phyloP scores from a whole-genome alignment of 2,888 invertebrate genomes.

The Alentia gelatinosa region DNA sequence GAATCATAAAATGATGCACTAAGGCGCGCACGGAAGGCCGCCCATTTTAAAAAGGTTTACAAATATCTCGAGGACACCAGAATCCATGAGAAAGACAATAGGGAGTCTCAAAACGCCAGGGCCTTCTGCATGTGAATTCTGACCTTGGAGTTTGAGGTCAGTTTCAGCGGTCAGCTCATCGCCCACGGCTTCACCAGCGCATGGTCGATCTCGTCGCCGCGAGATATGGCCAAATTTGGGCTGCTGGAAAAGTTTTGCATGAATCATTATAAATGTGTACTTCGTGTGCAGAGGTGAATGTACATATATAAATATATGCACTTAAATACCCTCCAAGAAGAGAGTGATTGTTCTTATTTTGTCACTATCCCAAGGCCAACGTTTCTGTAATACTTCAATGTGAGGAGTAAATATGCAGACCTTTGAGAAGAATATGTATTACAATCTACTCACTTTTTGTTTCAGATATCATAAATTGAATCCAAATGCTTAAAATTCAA shows the following conservation, averaged over 20 bases:
- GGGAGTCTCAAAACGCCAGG: background rate
- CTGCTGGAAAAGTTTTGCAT: background rate
- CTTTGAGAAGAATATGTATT: no score
- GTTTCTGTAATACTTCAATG: no score
- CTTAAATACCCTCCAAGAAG: no score
- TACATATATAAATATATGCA: background rate
- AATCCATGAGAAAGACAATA: background rate
- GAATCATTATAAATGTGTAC: background rate
- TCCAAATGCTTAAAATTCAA: no score
- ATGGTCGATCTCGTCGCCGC: background rate
- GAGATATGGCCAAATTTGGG: slow-evolving; percentile 22
- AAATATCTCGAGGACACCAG: background rate
- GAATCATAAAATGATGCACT: background rate
- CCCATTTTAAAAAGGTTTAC: background rate
- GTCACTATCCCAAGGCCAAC: no score
- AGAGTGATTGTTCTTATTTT: no score
- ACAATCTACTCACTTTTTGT: no score
- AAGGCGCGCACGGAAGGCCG: background rate
- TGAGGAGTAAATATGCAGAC: no score
- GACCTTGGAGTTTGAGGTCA: slow-evolving; percentile 40
- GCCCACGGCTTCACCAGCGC: background rate
- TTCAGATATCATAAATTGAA: no score
- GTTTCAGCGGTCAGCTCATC: background rate
- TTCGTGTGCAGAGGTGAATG: background rate
- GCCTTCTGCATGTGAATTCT: slow-evolving; percentile 26